Conservation (phyloP, 2,888 invertebrate species). For the Machimus rusticus region DNA sequence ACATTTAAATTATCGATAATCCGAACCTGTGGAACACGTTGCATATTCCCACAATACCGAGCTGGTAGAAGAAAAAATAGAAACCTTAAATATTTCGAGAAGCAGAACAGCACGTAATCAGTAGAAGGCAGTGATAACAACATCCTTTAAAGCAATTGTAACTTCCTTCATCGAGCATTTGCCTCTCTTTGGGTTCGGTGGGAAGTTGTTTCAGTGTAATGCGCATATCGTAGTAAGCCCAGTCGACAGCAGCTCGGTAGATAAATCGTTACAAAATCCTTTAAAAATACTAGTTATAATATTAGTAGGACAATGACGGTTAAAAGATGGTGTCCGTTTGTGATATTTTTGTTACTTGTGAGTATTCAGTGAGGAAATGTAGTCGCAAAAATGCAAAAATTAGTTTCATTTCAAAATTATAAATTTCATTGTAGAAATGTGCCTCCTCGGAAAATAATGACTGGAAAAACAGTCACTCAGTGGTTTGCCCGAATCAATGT, state of each 20-base stretch:
- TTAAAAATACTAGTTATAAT: background rate
- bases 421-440: conserved; percentile 31
- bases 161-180: conserved; percentile 40
- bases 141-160: conserved; percentile 45
- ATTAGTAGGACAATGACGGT: conserved; percentile 8
- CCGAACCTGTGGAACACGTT: background rate
- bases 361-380: conserved; percentile 1
- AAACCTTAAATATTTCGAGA: background rate
- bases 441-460: conserved; percentile 40
- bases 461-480: conserved; percentile 49
- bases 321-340: background rate
- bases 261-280: background rate
- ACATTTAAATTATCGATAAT: background rate
- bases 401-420: background rate
- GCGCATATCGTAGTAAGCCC: conserved; percentile 4
- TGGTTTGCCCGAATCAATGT: conserved; percentile 65
- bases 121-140: conserved; percentile 42
- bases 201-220: conserved; percentile 16
- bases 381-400: background rate
- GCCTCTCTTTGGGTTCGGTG: background rate
- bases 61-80: background rate
- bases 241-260: conserved; percentile 6
- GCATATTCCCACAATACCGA: background rate
- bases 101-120: conserved; percentile 13
- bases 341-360: conserved; percentile 20